Conservation (phyloP, 1,140 invertebrate genomes). For the Leptinotarsa texana region DNA sequence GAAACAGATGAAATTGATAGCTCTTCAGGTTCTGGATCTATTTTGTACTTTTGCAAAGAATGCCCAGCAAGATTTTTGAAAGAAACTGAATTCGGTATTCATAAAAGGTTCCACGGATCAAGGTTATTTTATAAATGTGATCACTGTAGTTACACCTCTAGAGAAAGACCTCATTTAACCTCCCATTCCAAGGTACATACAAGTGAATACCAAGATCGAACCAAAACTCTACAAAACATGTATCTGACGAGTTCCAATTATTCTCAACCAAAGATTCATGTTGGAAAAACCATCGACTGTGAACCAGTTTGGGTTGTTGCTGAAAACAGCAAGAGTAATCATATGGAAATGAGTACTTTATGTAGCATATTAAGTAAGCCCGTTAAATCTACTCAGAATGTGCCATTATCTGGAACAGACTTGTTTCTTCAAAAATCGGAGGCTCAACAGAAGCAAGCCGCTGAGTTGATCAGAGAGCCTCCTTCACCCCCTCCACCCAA, state of each 20-base stretch:
- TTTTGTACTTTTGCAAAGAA: conserved; percentile 64
- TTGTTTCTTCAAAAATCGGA: conserved; percentile 65
- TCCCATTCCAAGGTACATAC: conserved; percentile 79
- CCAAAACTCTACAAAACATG: conserved; percentile 69
- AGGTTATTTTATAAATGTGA: conserved; percentile 69
- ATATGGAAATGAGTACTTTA: conserved; percentile 33
- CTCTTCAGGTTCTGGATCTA: conserved; percentile 36
- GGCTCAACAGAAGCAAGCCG: conserved; percentile 55
- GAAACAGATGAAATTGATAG: conserved; percentile 41
- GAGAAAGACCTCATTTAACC: conserved; percentile 70
- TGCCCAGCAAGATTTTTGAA: conserved; percentile 76
- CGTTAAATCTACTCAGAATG: conserved; percentile 46
- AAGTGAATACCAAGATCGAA: conserved; percentile 79
- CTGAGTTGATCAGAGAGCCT: conserved; percentile 14
- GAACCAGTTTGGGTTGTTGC: conserved; percentile 60
- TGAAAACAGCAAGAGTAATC: conserved; percentile 54
- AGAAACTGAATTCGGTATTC: conserved; percentile 69
- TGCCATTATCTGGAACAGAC: conserved; percentile 67
- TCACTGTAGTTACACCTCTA: conserved; percentile 77
- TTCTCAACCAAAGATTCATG: conserved; percentile 61
- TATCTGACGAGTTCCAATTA: conserved; percentile 66
- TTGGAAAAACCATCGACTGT: conserved; percentile 43
- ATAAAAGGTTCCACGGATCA: conserved; percentile 68
- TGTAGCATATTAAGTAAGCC: conserved; percentile 52
- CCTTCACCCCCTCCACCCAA: conserved; percentile 25